Percentiles rank a stretch among this genome's conserved stretches.
These are phyloP conservation scores for Actinernus sp. DNA, from an alignment of 92 coral and sea anemone species.

Conservation along the genomic window DNA sequence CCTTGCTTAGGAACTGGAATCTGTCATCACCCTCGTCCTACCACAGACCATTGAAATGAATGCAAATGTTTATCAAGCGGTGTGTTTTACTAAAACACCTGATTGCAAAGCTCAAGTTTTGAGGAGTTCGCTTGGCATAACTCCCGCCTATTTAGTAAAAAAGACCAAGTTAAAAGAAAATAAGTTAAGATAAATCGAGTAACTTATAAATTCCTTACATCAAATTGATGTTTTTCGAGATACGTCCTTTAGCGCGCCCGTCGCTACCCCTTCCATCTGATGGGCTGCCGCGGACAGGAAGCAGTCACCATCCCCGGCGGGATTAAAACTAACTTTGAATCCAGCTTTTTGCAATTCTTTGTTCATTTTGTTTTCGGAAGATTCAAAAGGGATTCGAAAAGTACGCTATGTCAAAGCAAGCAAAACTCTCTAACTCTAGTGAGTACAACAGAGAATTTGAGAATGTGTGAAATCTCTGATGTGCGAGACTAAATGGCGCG, in stretches of 20 bases:
- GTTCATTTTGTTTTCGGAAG: no score
- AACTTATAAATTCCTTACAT: slow-evolving; percentile 5
- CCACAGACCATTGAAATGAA: no score
- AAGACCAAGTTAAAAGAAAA: neutral
- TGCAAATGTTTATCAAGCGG: no score
- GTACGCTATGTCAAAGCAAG: no score
- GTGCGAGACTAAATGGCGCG: no score
- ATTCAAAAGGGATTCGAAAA: no score
- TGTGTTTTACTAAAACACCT: no score
- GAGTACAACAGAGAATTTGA: no score
- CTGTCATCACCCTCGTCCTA: slow-evolving; percentile 34
- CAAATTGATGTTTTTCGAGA: slow-evolving; percentile 27
- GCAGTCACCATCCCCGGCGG: slow-evolving; percentile 37
- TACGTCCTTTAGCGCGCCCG: slow-evolving; percentile 6
- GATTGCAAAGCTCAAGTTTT: no score
- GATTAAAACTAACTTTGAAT: slow-evolving; percentile 8
- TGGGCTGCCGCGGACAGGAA: slow-evolving; percentile 24
- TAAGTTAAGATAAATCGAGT: neutral
- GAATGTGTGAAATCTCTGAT: no score
- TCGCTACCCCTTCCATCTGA: slow-evolving; percentile 3
- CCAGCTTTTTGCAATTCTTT: slow-evolving; percentile 19
- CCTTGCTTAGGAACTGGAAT: slow-evolving; percentile 17
- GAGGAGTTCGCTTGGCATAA: no score
- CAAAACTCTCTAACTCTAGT: no score
- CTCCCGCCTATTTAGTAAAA: neutral